Evolutionary conservation across 2,113 vertebrate species (phyloP).

Genomic region (Gymnobelideus leadbeateri): DNA sequence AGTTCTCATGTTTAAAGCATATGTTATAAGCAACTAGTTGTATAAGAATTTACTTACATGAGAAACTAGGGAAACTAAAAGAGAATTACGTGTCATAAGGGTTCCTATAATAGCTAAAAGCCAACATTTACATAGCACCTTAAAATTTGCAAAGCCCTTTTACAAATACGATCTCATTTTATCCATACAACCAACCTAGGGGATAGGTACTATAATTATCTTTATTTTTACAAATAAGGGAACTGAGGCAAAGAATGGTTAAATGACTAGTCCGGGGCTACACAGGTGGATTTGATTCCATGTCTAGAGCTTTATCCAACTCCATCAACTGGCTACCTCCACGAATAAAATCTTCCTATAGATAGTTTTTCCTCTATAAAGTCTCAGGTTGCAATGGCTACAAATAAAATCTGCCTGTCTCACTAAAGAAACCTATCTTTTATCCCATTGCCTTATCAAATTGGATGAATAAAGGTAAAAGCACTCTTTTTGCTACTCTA

Average conservation of each 20-base stretch:
- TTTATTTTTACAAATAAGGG: neutral
- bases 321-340: neutral
- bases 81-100: neutral
- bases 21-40: neutral
- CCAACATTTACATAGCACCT: neutral
- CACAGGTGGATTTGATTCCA: neutral
- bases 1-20: neutral
- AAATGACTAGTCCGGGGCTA: neutral
- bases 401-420: neutral
- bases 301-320: neutral
- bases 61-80: neutral
- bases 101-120: neutral
- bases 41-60: neutral
- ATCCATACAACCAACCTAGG: neutral
- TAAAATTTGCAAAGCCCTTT: neutral
- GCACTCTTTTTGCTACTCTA: neutral
- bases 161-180: neutral
- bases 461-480: conserved; percentile 6
- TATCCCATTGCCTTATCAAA: neutral
- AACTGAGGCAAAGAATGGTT: neutral
- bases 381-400: neutral
- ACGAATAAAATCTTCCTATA: neutral
- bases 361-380: neutral
- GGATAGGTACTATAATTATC: neutral
- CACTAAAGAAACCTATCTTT: neutral